Evolutionary conservation across 35 echinoderm and acorn worm genomes (phyloP).

Genomic region (Heliocidaris tuberculata): DNA sequence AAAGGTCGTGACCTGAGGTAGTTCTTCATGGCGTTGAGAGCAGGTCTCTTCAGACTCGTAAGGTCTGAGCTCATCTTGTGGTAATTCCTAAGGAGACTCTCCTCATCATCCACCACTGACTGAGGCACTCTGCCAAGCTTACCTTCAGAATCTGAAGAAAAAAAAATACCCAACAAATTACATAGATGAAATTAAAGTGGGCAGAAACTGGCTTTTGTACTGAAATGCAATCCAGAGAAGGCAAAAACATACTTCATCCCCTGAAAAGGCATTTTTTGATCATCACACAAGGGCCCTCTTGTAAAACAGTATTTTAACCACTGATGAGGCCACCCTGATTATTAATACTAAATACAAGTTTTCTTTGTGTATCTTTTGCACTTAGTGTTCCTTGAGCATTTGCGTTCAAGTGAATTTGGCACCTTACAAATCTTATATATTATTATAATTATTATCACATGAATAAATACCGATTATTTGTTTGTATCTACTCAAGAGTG

Average conservation of each 20-base stretch:
- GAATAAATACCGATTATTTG: too few relatives aligned
- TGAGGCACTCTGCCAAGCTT: constrained; percentile 78
- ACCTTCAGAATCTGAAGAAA: constrained; percentile 63
- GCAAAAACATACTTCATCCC: background rate
- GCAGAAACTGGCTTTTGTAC: too few relatives aligned
- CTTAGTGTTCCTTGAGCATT: too few relatives aligned
- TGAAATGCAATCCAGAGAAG: too few relatives aligned
- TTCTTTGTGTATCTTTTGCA: too few relatives aligned
- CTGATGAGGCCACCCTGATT: too few relatives aligned
- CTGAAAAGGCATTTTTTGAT: background rate
- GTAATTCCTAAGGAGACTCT: constrained; percentile 42
- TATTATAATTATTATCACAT: too few relatives aligned
- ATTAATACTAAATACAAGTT: too few relatives aligned
- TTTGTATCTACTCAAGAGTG: too few relatives aligned
- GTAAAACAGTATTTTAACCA: too few relatives aligned
- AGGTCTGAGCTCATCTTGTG: constrained; percentile 69
- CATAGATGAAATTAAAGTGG: background rate
- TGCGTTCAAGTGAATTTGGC: too few relatives aligned
- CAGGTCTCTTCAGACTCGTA: constrained; percentile 55
- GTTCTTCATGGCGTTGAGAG: constrained; percentile 76
- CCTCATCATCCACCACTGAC: constrained; percentile 75
- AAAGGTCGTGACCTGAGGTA: constrained; percentile 85
- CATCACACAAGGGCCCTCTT: background rate
- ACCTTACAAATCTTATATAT: too few relatives aligned
- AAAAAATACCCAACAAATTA: background rate